These are phyloP conservation scores for Cosmia pyralina DNA, from an alignment of 2,888 invertebrate genomes.

Conservation along the genomic window DNA sequence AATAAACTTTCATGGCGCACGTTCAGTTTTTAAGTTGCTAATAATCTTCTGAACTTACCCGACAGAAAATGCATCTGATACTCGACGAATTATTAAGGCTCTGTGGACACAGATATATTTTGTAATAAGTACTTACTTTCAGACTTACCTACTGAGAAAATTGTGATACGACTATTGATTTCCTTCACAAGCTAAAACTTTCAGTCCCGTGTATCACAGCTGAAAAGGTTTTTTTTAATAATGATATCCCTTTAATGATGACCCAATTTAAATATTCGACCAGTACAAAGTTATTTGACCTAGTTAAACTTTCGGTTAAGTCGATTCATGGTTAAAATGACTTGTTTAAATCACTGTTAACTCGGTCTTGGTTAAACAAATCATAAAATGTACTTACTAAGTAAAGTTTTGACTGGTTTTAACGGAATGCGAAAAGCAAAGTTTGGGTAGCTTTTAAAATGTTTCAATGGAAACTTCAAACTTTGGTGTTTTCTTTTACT, in stretches of 20 bases:
- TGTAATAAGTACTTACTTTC: neutral
- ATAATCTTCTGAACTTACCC: constrained; percentile 38
- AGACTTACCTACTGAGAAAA: neutral
- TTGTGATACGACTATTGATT: constrained; percentile 23
- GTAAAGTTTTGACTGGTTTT: constrained; percentile 61
- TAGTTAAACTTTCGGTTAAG: constrained; percentile 9
- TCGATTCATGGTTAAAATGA: constrained; percentile 17
- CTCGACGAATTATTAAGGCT: neutral
- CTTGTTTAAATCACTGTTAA: constrained; percentile 69
- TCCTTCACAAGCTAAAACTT: constrained; percentile 28
- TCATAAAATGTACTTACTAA: constrained; percentile 65
- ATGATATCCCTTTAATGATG: constrained; percentile 7
- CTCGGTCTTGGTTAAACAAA: constrained; percentile 61
- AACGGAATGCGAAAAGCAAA: constrained; percentile 66
- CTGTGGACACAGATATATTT: neutral
- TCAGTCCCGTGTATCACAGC: neutral
- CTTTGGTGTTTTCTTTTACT: constrained; percentile 17
- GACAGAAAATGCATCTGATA: constrained; percentile 18
- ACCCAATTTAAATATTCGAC: constrained; percentile 19
- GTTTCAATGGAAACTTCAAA: constrained; percentile 33
- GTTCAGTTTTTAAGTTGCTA: constrained; percentile 31
- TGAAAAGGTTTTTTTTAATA: neutral
- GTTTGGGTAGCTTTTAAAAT: constrained; percentile 52
- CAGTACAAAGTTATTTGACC: constrained; percentile 20
- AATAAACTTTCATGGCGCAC: constrained; percentile 35